Evolutionary conservation across 2,888 invertebrate genomes (phyloP).

Genomic region (Fissipunctia ypsillon): DNA sequence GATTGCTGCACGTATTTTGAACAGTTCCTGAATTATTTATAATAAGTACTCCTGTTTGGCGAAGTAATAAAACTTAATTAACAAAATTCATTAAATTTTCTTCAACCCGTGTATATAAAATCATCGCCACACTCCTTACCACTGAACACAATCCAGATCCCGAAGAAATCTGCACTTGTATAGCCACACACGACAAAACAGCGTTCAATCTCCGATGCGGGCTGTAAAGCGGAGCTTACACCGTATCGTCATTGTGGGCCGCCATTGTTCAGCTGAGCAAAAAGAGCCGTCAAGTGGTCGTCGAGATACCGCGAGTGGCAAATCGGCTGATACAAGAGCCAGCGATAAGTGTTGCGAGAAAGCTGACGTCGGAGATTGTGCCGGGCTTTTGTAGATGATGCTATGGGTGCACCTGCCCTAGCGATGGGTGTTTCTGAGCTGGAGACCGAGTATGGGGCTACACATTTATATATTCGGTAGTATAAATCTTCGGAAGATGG

Average conservation of each 20-base stretch:
- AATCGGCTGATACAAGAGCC: conserved; percentile 71
- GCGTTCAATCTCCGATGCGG: conserved; percentile 49
- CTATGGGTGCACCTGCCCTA: neutral
- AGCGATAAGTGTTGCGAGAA: conserved; percentile 61
- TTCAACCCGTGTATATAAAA: neutral
- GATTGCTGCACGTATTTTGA: neutral
- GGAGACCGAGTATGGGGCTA: neutral
- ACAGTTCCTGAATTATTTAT: neutral
- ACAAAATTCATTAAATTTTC: neutral
- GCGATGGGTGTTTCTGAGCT: neutral
- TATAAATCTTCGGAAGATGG: neutral
- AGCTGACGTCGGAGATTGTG: conserved; percentile 58
- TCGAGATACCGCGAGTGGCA: conserved; percentile 70
- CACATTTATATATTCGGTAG: neutral
- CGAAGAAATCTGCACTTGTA: conserved; percentile 1
- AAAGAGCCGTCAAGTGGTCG: conserved; percentile 67
- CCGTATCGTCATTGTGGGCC: conserved; percentile 60
- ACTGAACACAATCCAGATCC: neutral
- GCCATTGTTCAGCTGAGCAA: conserved; percentile 65
- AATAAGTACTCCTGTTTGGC: neutral
- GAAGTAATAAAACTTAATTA: neutral
- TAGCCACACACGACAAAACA: conserved; percentile 42
- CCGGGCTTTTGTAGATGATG: conserved; percentile 13
- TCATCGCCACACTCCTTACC: neutral
- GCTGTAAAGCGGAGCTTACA: conserved; percentile 60